Base-by-base conservation (phyloP, 64 coral and sea anemone genomes). In the Cladopsammia gracilis region DNA sequence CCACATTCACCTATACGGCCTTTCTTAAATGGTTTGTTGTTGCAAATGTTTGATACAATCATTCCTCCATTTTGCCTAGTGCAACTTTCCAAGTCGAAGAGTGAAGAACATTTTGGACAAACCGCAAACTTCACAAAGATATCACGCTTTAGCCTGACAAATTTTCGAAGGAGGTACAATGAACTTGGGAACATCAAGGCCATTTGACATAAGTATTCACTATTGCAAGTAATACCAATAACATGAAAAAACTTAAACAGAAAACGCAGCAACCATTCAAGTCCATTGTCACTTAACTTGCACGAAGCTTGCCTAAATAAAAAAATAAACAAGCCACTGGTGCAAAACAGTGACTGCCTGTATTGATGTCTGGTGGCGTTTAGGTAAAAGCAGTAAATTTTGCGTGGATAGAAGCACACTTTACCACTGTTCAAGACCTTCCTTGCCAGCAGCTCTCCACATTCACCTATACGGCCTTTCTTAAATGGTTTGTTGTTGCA, bases 241-340 rank as follows among this genome's bases (percentile, higher is more conserved):
- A 24, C 43, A 58, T 85, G 61, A 3, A 94, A 79, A 45, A 94
- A 94, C 64, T 77, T 26, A 25, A 94, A 89, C 19, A 94, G 26
- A 77, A 94, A 76, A 42, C 93, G 42, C 64, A 94, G 47, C 25
- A 94, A 2, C 93, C 93, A 94, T 45, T 94, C 86, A 15, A 89
- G 34, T 10, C 92, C 92, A 94, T 89, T 94, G 42, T 84, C 92
- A 84, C 85, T 93, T 25, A 93, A 25, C 51, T 93, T 86, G 75
- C 57, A 70, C 45, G 64, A 79, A 57, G 75, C 59, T 79, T 93
- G 91, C 83, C 75, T 79, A 16, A 87, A 79, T 44, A 87, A 86
- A 43, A 44, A 93, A 93, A 64, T 71, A 93, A 46, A 77, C 22
- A 78, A 87, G 70, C 83, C 91, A 93, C 20, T 69, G n/a, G 4